These are phyloP conservation scores for Mandrillus leucophaeus DNA, from an alignment of 2,113 vertebrate species.

Conservation along the genomic window DNA sequence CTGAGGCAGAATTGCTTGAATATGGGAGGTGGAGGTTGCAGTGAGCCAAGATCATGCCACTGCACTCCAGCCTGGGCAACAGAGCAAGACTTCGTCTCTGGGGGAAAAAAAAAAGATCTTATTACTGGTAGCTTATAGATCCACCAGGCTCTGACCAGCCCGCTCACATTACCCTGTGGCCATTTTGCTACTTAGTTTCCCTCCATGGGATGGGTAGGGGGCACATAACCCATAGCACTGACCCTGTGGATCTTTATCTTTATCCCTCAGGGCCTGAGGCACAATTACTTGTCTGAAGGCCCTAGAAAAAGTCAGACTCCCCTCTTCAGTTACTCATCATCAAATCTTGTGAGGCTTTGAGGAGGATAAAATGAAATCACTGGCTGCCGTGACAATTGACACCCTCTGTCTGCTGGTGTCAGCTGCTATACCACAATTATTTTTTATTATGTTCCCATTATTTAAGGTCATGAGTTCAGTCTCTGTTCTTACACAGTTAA, in stretches of 20 bases:
- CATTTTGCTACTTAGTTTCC: not conserved
- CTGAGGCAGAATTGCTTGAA: too few relatives aligned
- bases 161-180: not conserved
- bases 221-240: rapidly evolving
- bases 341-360: not conserved
- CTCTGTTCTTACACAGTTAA: slow-evolving; percentile 1
- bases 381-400: not conserved
- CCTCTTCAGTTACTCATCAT: not conserved
- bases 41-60: too few relatives aligned
- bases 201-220: rapidly evolving
- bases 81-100: too few relatives aligned
- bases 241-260: not conserved
- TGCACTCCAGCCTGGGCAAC: too few relatives aligned
- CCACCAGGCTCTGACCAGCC: not conserved
- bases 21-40: too few relatives aligned
- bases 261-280: not conserved
- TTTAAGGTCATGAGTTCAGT: not conserved
- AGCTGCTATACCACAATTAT: not conserved
- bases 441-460: not conserved
- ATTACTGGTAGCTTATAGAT: not conserved
- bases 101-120: not conserved
- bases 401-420: not conserved
- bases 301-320: not conserved
- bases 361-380: not conserved
- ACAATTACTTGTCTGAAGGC: not conserved